Evolutionary conservation across 2,113 vertebrate species (phyloP), one percentile per base, ranked within the genome.

Genomic region (Menura novaehollandiae): DNA sequence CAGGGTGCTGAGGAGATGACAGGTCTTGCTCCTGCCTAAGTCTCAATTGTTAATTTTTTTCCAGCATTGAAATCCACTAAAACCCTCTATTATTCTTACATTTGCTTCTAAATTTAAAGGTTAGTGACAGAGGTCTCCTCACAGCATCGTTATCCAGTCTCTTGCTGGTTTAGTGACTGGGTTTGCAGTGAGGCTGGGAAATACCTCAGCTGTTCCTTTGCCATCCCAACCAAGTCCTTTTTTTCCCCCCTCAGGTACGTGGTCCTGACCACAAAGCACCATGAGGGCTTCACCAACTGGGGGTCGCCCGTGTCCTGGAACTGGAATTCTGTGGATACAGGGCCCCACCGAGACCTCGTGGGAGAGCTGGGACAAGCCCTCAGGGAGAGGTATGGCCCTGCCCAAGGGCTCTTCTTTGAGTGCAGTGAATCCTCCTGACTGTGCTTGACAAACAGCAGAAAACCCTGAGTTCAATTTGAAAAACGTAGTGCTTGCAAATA

Each of bases 201-300:
- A 4, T 37, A 23, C 2, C 28, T 43, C 15, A 4, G 23, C 2
- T 27, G 6, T 7, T 37, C 52, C 39, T 56, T 35, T 59, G 37
- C 79, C 71, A 87, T 60, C 85, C 89, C 92, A 16, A 63, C 63
- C 4, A 3, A 30, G 4, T 22, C 5, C 8, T 18, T 62, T 59
- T 89, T 6, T 43, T 2, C n/a, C 43, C 9, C 76, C 49, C 47
- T 37, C 97, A 99, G 99, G 63, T 99, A 99, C 8, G 98, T 99
- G 32, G 99, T 99, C n/a, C 97, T 99, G 78, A 99, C 99, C 3
- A 91, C 98, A 2, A 99, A 99, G 92, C 99, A 99, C 83, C 99
- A 99, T 0, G 99, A 99, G 95, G 99, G 99, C 46, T 99, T 99
- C 86, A 99, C 99, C 51, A 99, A 99, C 98, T 99, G 99, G 99